A percentile compares a stretch with the other conserved stretches of the same genome.
Evolutionary conservation across 2,888 invertebrate species (phyloP).

Genomic region (Camponotus fellah): DNA sequence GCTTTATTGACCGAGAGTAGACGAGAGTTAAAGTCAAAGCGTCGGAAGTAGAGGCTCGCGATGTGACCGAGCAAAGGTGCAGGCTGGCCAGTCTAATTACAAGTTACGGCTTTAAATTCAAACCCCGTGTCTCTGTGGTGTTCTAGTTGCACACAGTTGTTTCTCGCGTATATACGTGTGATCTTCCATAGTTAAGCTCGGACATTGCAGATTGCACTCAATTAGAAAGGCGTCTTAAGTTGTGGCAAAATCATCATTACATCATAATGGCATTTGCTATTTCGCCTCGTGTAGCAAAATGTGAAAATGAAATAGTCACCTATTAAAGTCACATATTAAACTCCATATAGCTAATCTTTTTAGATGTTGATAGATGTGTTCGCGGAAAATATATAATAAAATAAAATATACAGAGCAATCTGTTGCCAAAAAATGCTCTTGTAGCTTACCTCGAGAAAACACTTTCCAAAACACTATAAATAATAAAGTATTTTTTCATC

Average conservation of each 20-base stretch:
- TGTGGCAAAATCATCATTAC: background rate
- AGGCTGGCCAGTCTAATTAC: slow-evolving; percentile 70
- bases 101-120: slow-evolving; percentile 74
- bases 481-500: too few species aligned
- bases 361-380: background rate
- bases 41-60: slow-evolving; percentile 22
- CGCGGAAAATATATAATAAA: background rate
- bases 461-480: too few species aligned
- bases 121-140: slow-evolving; percentile 56
- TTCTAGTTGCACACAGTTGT: slow-evolving; percentile 1
- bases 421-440: too few species aligned
- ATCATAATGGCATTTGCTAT: slow-evolving; percentile 17
- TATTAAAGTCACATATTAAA: too few species aligned
- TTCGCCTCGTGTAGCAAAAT: background rate
- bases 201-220: slow-evolving; percentile 56
- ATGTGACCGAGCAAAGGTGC: slow-evolving; percentile 18
- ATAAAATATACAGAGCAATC: background rate
- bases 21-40: slow-evolving; percentile 38
- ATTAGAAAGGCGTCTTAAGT: slow-evolving; percentile 59
- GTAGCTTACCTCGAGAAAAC: too few species aligned
- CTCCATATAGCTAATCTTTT: background rate
- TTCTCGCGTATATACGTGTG: slow-evolving; percentile 18
- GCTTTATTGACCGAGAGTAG: slow-evolving; percentile 49
- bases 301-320: background rate
- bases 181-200: slow-evolving; percentile 39